Conservation (phyloP, 2,888 invertebrate genomes). For the Pyralis farinalis region DNA sequence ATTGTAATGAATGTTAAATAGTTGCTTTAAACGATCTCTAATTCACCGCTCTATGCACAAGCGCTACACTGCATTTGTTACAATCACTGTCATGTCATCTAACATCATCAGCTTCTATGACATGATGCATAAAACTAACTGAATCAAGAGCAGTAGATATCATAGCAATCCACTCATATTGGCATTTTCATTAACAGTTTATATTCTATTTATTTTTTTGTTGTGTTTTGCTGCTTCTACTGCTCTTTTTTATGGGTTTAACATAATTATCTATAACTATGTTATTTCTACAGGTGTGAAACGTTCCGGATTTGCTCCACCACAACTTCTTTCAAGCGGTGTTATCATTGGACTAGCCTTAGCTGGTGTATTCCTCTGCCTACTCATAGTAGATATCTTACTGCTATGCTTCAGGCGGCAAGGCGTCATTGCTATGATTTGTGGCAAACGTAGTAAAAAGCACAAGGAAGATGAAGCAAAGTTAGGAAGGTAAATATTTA, state of each 20-base stretch:
- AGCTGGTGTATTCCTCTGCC: conserved; percentile 88
- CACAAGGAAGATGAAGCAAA: conserved; percentile 91
- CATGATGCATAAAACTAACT: conserved; percentile 71
- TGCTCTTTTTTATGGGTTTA: conserved; percentile 38
- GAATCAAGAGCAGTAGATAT: conserved; percentile 57
- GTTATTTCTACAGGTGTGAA: conserved; percentile 61
- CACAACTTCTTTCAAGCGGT: conserved; percentile 84
- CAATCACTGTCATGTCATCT: conserved; percentile 65
- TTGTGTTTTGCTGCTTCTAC: conserved; percentile 44
- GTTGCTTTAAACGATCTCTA: conserved; percentile 18
- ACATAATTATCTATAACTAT: conserved; percentile 21
- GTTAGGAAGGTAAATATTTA: conserved; percentile 86
- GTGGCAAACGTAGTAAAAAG: conserved; percentile 84
- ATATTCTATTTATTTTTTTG: conserved; percentile 14
- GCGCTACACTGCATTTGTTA: conserved; percentile 53
- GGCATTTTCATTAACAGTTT: conserved; percentile 2
- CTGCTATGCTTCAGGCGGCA: conserved; percentile 86
- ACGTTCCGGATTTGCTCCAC: conserved; percentile 68
- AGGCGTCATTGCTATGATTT: conserved; percentile 86
- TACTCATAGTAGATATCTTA: conserved; percentile 92
- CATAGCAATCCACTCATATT: conserved; percentile 22
- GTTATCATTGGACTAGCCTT: conserved; percentile 93
- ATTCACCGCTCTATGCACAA: conserved; percentile 29
- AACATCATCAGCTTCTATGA: conserved; percentile 67
- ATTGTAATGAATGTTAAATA: conserved; percentile 59